Conservation (phyloP, 2,888 invertebrate genomes). For the Lasioglossum zephyrum region DNA sequence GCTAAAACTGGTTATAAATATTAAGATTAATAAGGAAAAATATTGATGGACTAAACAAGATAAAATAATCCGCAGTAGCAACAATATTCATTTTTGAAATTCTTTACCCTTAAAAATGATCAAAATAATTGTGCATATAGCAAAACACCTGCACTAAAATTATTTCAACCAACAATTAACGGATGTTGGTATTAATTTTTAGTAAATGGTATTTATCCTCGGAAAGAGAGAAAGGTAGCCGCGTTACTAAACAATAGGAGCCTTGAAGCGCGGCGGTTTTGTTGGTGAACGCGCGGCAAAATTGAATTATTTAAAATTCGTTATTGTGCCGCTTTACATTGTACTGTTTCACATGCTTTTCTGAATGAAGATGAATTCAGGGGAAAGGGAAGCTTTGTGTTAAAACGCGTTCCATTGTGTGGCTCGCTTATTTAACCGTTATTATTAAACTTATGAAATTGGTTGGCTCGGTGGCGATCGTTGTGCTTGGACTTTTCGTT, state of each 20-base stretch:
- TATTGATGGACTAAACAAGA: too few species aligned
- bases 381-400: not conserved
- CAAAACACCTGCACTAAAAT: not conserved
- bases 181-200: not conserved
- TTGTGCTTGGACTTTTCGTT: not conserved
- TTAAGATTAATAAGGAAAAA: too few species aligned
- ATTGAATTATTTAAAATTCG: slow-evolving; percentile 37
- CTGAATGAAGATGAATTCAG: not conserved
- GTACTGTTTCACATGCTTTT: slow-evolving; percentile 20
- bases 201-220: not conserved
- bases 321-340: slow-evolving; percentile 31
- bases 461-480: not conserved
- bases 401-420: not conserved
- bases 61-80: too few species aligned
- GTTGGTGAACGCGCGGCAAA: not conserved
- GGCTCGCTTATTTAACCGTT: not conserved
- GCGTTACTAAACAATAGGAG: not conserved
- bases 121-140: too few species aligned
- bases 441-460: slow-evolving; percentile 24
- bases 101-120: too few species aligned
- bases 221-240: too few species aligned
- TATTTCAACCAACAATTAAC: not conserved
- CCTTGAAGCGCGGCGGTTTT: not conserved
- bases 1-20: too few species aligned
- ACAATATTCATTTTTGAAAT: too few species aligned